Base-by-base conservation (phyloP, 2,797 vertebrate species). In the Cryptoprocta ferox region DNA sequence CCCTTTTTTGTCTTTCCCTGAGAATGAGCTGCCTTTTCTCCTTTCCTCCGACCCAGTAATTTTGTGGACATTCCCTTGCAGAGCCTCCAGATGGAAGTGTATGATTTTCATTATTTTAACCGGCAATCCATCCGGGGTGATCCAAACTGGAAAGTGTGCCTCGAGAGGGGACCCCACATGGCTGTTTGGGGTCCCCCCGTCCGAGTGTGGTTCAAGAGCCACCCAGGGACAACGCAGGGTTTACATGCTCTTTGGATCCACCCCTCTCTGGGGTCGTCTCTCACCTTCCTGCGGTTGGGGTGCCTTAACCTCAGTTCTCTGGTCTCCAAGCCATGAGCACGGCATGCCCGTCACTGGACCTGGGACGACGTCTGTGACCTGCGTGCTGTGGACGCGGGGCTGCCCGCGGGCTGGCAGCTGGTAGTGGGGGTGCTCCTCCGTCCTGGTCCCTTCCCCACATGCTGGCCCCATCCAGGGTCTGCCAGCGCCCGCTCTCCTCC, bases 261-360 rank as follows among this genome's bases (percentile, higher is more conserved):
- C 19, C 8, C 32, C 6, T 0, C n/a, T 59, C 53, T 14, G 32
- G n/a, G 68, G 1, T 24, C 11, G 59, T 26, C 32, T 2, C 19
- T n/a, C 0, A 2, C 24, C 13, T 50, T 16, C 6, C 96, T 12
- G n/a, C 15, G 53, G 12, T 71, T 12, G 48, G 53, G 32, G 8
- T 3, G 37, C 35, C 83, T 8, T 37, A 3, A 18, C 10, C 19
- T 16, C 15, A 5, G 3, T 0, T 26, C 39, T 81, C 50, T 45
- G 21, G n/a, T 8, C 15, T 78, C 78, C 14, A 24, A 3, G 50
- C 39, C 12, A 1, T 8, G 21, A 14, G 30, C 59, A 1, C 3
- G 0, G 16, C 6, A 13, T 1, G 1, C 18, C 24, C 68, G 1
- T 6, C 9, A 0, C 2, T 1, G 28, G 53, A 9, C 70, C 24